A percentile compares a stretch with the other conserved stretches of the same genome.
These are phyloP conservation scores for Drosophila guanche DNA, from an alignment of 1,140 invertebrate genomes.

Conservation along the genomic window DNA sequence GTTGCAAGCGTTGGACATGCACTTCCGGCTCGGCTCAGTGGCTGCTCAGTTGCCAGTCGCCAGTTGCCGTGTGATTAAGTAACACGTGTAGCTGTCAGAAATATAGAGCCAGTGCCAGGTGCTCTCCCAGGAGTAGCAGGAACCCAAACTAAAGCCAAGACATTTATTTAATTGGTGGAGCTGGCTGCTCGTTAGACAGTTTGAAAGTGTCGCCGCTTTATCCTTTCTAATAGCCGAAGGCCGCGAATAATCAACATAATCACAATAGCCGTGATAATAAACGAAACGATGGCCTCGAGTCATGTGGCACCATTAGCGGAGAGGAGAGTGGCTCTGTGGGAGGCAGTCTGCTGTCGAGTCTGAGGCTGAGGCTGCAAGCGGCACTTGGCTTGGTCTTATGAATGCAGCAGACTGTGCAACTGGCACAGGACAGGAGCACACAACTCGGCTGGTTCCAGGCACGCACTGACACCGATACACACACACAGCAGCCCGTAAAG, in stretches of 20 bases:
- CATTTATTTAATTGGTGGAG: background rate
- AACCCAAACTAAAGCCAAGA: background rate
- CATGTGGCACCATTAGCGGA: slow-evolving; percentile 70
- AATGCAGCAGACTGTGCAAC: slow-evolving; percentile 78
- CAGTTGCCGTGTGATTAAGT: slow-evolving; percentile 36
- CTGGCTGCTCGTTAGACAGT: slow-evolving; percentile 16
- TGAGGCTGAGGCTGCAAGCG: slow-evolving; percentile 34
- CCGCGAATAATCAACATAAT: slow-evolving; percentile 47
- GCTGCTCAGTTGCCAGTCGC: slow-evolving; percentile 20
- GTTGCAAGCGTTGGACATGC: slow-evolving; percentile 54
- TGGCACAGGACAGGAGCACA: slow-evolving; percentile 60
- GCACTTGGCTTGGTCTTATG: slow-evolving; percentile 76
- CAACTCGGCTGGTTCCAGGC: slow-evolving; percentile 34
- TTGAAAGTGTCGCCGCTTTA: slow-evolving; percentile 38
- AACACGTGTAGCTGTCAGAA: slow-evolving; percentile 59
- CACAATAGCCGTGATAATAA: slow-evolving; percentile 60
- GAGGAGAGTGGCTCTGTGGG: no score
- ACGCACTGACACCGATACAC: slow-evolving; percentile 51
- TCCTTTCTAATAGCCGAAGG: slow-evolving; percentile 26
- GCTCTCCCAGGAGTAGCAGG: no score
- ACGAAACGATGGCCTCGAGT: slow-evolving; percentile 52
- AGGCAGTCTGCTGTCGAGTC: no score
- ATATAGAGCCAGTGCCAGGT: background rate
- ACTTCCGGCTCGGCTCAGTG: slow-evolving; percentile 50
- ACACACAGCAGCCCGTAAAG: slow-evolving; percentile 34